Base-by-base conservation (phyloP, 1,140 invertebrate genomes). In the Pseudomyrmex cubaensis region DNA sequence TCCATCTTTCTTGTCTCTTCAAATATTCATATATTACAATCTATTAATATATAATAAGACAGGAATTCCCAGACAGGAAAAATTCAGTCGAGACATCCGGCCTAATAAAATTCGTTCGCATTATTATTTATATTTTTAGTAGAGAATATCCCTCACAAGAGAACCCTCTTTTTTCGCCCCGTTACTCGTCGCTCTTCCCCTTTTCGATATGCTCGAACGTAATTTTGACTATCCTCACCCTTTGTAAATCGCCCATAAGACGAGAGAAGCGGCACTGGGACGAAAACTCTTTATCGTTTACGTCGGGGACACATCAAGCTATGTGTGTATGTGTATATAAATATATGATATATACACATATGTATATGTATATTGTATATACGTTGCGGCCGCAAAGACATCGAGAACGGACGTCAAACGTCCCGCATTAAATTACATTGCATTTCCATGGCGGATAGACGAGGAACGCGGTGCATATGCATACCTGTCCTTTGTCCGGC, bases 381-480 rank as follows among this genome's bases (percentile, higher is more conserved):
- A 64, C 46, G 50, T 62, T 50, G 25, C 15, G 61, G 50, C 62
- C 76, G 76, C 83, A 87, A 90, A 89, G 89, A 89, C 86, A 87
- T 89, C 88, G 85, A 82, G 78, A 22, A 75, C 74, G 83, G 52
- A 87, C 89, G 88, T 89, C 89, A 82, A 90, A 89, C 89, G 88
- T 87, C 73, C 86, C 62, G 89, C 88, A 85, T 90, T 89, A 86
- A 90, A 89, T 89, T 90, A 90, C 89, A 86, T 84, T 82, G 88
- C 66, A 90, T 90, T 90, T 90, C 86, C 88, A 90, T 86, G 86
- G 86, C 84, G 84, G 87, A 90, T 90, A 85, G 86, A 86, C 75
- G 62, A 82, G 87, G 84, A 66, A 85, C 66, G 64, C 75, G 77
- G 69, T 70, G 83, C 84, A 85, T 84, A 77, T 83, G 83, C 85